Evolutionary conservation across 1,140 invertebrate genomes (phyloP).

Genomic region (Pogonomyrmex californicus): DNA sequence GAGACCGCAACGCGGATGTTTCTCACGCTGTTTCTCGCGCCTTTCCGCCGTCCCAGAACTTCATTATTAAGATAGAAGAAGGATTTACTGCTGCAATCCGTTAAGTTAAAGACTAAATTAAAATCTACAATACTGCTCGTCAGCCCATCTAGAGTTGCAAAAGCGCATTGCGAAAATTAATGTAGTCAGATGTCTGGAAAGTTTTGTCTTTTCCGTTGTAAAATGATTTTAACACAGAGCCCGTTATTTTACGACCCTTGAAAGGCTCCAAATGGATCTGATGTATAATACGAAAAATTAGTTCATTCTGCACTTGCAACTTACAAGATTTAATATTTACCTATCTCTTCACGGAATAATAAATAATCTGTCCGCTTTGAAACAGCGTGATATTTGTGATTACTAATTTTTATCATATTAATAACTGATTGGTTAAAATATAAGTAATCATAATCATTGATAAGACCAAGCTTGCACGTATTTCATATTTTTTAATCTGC

Average conservation of each 20-base stretch:
- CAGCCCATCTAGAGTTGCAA: not conserved
- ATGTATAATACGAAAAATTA: not conserved
- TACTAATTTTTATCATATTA: not conserved
- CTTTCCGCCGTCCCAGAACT: not conserved
- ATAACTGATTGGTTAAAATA: not conserved
- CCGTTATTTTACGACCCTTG: not conserved
- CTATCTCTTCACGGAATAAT: not conserved
- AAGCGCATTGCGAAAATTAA: constrained; percentile 6
- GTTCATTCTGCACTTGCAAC: not conserved
- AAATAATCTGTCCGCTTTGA: not conserved
- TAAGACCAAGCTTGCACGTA: not conserved
- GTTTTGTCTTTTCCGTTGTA: not conserved
- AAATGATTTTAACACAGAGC: not conserved
- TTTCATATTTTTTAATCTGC: not conserved
- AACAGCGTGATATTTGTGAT: not conserved
- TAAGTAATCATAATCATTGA: not conserved
- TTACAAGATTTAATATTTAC: not conserved
- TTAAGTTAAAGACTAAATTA: constrained; percentile 35
- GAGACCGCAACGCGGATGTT: not conserved
- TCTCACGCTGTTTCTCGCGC: not conserved
- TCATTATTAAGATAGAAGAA: not conserved
- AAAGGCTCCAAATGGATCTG: not conserved
- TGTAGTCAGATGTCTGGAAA: not conserved
- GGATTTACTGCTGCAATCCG: constrained; percentile 33
- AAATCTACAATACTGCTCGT: constrained; percentile 28